Conservation (phyloP, 2,797 vertebrate species). For the Sebastes taczanowskii region DNA sequence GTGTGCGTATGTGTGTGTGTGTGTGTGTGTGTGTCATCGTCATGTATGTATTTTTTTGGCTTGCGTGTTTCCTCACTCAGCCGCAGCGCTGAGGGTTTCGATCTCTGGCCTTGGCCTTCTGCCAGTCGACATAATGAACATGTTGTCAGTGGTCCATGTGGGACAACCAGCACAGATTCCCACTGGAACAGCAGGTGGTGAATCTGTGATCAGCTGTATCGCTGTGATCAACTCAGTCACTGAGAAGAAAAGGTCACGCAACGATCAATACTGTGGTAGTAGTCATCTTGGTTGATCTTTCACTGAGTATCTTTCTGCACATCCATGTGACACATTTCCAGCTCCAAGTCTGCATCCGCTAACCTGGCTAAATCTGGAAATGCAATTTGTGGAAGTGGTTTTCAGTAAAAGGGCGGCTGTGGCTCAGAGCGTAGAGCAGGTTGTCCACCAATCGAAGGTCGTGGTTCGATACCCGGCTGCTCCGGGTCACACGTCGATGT, state of each 20-base stretch:
- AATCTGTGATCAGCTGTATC: slow-evolving; percentile 27
- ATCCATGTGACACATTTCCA: neutral
- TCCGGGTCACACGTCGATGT: no score
- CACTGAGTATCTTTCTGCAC: neutral
- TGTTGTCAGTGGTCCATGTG: slow-evolving; percentile 34
- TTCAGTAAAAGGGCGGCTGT: no score
- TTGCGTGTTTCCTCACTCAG: slow-evolving; percentile 37
- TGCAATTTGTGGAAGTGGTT: neutral
- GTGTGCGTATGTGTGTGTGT: neutral
- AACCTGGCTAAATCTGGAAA: neutral
- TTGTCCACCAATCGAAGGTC: no score
- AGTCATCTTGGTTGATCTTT: neutral
- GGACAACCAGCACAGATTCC: slow-evolving; percentile 32
- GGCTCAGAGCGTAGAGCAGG: no score
- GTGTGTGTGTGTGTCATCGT: slow-evolving; percentile 21
- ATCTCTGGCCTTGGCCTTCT: slow-evolving; percentile 53
- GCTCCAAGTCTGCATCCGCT: neutral
- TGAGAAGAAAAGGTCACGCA: slow-evolving; percentile 33
- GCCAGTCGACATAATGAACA: slow-evolving; percentile 60
- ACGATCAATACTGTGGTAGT: slow-evolving; percentile 13
- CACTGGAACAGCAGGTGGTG: slow-evolving; percentile 39
- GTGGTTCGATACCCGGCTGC: no score
- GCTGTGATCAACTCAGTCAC: neutral
- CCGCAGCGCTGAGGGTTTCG: slow-evolving; percentile 35
- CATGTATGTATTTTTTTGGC: neutral